Evolutionary conservation across 2,797 vertebrate species (phyloP), one percentile per base, ranked within the genome.

Genomic region (Periophthalmus magnuspinnatus): DNA sequence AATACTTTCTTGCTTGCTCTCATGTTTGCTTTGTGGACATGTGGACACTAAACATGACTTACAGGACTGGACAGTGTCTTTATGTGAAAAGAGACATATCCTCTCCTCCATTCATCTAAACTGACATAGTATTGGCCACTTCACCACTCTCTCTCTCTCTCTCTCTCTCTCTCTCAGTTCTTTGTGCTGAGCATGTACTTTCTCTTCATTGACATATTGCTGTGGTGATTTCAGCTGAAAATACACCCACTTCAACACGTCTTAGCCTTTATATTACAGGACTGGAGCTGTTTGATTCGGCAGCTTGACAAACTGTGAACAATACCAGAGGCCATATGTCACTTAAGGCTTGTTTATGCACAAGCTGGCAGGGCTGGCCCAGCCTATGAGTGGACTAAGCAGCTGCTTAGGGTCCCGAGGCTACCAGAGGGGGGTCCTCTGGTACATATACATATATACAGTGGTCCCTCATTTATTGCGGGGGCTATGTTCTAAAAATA

Each of bases 261-360:
- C 2, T 67, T 34, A 58, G 38, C 65, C 45, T 61, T 48, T 19
- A 38, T 10, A 33, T 16, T 48, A 24, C 13, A 22, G 61, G 68
- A 52, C 38, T 72, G 54, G 67, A 57, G 4, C 61, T 24, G 33
- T 58, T n/a, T 38, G 52, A 59, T 19, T 59, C 32, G 9, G 33
- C 13, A 33, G 52, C 63, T 58, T 74, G 65, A 78, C 41, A 71
- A 59, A 71, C 50, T 33, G 62, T 24, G 57, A 74, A 5, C 48
- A 52, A 72, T 67, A 63, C 48, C 71, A 32, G 38, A 54, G 66
- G 47, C 71, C 71, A n/a, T 78, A 80, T 74, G 69, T 67, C 36
- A 69, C 32, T 68, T 54, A 33, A 22, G 1, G 21, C 19, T 32
- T 33, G 7, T 54, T 54, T 21, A 54, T n/a, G 16, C 28, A 28